A percentile compares a stretch with the other conserved stretches of the same genome.
Conservation (phyloP, 2,888 invertebrate species). For the Stenotaenia linearis region DNA sequence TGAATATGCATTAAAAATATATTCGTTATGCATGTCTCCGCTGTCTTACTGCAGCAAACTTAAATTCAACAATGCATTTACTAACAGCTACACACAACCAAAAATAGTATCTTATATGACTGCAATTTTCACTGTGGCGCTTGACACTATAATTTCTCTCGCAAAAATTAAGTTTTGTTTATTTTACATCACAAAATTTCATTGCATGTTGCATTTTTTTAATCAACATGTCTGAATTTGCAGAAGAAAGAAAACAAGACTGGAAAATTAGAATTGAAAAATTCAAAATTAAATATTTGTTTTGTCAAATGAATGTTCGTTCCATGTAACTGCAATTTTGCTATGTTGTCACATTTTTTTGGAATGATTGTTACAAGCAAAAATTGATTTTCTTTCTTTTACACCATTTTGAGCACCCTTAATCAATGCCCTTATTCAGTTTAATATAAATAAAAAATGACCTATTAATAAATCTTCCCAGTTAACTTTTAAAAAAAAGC, state of each 20-base stretch:
- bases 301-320: not conserved
- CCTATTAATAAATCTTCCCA: not conserved
- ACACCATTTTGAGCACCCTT: not conserved
- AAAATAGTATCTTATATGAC: not conserved
- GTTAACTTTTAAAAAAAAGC: not conserved
- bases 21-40: not conserved
- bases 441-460: not conserved
- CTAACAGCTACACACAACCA: not conserved
- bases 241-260: not conserved
- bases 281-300: not conserved
- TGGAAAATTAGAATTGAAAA: not conserved
- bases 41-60: not conserved
- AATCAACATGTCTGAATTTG: not conserved
- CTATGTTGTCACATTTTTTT: not conserved
- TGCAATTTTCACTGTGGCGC: not conserved
- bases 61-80: not conserved
- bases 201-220: not conserved
- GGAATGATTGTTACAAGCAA: not conserved
- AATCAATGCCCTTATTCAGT: not conserved
- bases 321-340: not conserved
- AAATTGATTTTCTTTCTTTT: not conserved
- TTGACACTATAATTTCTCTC: not conserved
- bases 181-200: not conserved
- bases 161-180: not conserved
- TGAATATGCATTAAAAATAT: not conserved